Evolutionary conservation across 2,888 invertebrate genomes (phyloP).

Genomic region (Machimus rusticus): DNA sequence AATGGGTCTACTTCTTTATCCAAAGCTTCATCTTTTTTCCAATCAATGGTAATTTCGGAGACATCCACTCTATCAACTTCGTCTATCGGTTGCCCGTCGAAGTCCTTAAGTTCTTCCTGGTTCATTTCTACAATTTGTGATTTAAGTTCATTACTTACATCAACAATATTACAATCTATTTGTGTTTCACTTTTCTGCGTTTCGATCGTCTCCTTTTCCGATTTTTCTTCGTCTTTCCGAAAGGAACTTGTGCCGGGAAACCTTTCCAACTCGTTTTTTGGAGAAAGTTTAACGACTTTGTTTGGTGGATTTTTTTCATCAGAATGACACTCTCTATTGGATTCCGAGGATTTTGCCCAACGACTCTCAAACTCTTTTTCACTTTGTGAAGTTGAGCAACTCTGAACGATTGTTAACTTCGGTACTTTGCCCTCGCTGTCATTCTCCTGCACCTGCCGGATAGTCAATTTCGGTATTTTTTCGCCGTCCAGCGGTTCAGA

Average conservation of each 20-base stretch:
- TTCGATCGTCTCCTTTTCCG: conserved; percentile 35
- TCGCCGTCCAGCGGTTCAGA: conserved; percentile 54
- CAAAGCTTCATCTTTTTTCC: neutral
- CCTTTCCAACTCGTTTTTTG: conserved; percentile 25
- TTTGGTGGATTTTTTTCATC: neutral
- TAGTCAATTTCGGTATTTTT: conserved; percentile 64
- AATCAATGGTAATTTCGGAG: neutral
- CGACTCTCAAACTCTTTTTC: conserved; percentile 27
- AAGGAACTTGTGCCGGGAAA: neutral
- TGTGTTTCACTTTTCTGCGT: neutral
- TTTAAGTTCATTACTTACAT: neutral
- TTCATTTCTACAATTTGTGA: neutral
- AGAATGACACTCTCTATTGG: neutral
- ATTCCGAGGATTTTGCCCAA: conserved; percentile 11
- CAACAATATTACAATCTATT: neutral
- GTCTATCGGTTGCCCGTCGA: neutral
- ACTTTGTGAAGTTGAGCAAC: neutral
- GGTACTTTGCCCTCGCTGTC: conserved; percentile 54
- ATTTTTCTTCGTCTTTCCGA: conserved; percentile 29
- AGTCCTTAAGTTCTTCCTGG: neutral
- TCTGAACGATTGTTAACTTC: conserved; percentile 61
- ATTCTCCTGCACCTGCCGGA: conserved; percentile 62
- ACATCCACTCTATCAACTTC: neutral
- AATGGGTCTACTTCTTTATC: neutral
- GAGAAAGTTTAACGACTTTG: neutral